Evolutionary conservation across 2,113 vertebrate species (phyloP), one percentile per base, ranked within the genome.

Genomic region (Rhinopomastus cyanomelas): DNA sequence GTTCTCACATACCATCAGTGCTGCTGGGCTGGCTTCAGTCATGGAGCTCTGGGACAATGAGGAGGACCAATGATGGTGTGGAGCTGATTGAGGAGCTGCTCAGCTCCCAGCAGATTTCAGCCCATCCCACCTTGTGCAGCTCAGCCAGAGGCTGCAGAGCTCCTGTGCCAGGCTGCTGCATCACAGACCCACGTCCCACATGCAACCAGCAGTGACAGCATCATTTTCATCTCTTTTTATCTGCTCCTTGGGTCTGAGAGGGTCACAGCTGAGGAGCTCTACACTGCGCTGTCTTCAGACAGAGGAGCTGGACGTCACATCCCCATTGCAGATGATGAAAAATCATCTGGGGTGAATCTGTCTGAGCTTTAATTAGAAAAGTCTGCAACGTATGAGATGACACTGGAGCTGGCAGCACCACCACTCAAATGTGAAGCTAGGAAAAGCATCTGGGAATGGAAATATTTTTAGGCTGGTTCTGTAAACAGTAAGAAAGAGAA

Each of bases 391-490:
- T 39, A 22, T 62, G 5, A 7, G 81, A 61, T 59, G 95, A 92
- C 81, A 25, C 86, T 53, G 94, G 79, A 13, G 62, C 92, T 79
- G 91, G 95, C 95, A 95, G 20, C 23, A 3, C 3, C 5, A 14
- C 39, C 73, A 30, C 83, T 69, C 88, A 75, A 81, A 88, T 19
- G 36, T 52, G 61, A 55, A 79, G 91, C 94, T 90, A 66, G 85
- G 85, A 59, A 76, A 85, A 93, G 94, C 95, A 93, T 85, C 92
- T 94, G 96, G 90, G 92, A 79, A 90, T 94, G 94, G 92, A 94
- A 92, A 91, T 93, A 95, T 93, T 95, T 93, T 94, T 91, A 92
- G 94, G 89, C 87, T 22, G 56, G 52, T 69, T 96, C 91, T 95
- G 94, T 95, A 94, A 94, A 96, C 87, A 95, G 59, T 42, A 71